Conservation (phyloP, 2,113 vertebrate genomes). For the Agelaius tricolor region DNA sequence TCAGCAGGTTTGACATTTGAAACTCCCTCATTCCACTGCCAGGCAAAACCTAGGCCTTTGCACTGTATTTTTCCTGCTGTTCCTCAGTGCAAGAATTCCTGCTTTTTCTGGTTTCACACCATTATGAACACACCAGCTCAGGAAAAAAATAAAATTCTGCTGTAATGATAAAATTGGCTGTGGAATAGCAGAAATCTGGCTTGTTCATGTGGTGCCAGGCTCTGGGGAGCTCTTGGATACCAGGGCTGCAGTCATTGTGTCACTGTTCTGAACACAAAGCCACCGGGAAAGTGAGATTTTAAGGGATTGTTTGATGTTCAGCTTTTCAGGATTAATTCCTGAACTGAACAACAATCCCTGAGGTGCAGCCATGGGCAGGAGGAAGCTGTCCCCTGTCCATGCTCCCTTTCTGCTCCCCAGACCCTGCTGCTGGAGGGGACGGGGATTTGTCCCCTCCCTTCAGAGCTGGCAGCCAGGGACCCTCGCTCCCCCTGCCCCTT, state of each 20-base stretch:
- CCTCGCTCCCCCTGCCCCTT: accelerated
- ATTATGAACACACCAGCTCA: not conserved
- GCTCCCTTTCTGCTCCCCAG: not conserved
- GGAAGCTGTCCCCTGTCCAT: not conserved
- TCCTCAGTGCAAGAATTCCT: not conserved
- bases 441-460: accelerated
- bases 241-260: not conserved
- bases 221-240: not conserved
- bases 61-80: constrained; percentile 16
- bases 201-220: not conserved
- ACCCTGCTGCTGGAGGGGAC: not conserved
- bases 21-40: constrained; percentile 19
- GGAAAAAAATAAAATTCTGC: not conserved
- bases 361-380: not conserved
- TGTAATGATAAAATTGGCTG: not conserved
- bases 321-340: not conserved
- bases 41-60: constrained; percentile 26
- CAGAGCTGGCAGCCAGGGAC: accelerated
- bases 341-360: not conserved
- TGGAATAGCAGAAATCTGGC: not conserved
- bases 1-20: constrained; percentile 55
- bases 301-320: not conserved
- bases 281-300: not conserved
- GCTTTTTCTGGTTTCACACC: not conserved
- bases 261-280: not conserved